Evolutionary conservation across 2,797 vertebrate species (phyloP).

Genomic region (Eulemur coronatus): DNA sequence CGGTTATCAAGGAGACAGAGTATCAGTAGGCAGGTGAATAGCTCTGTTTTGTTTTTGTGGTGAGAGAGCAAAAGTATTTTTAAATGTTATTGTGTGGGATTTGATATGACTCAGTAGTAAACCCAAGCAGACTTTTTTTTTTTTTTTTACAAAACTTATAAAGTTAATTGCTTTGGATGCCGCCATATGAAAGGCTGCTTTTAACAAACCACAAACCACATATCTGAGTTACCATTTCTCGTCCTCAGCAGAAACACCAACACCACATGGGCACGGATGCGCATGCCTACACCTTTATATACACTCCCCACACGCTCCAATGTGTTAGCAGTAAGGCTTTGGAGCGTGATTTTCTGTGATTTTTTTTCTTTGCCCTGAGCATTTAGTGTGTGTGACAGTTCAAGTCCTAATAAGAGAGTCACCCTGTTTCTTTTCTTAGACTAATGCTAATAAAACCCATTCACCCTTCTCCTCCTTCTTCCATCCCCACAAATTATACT

Average conservation of each 20-base stretch:
- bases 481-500: background rate
- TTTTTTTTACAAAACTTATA: slow-evolving; percentile 13
- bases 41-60: background rate
- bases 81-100: background rate
- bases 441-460: background rate
- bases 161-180: background rate
- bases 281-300: background rate
- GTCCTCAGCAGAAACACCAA: background rate
- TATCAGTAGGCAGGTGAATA: slow-evolving; percentile 31
- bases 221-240: background rate
- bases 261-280: background rate
- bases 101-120: background rate
- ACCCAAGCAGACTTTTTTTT: background rate
- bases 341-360: background rate
- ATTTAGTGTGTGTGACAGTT: background rate
- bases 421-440: slow-evolving; percentile 7
- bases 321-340: background rate
- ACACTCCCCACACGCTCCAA: fast-evolving
- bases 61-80: slow-evolving; percentile 19
- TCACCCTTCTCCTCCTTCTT: background rate
- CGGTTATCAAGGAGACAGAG: background rate
- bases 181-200: background rate
- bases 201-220: background rate
- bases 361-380: background rate
- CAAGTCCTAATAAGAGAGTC: background rate